Evolutionary conservation across 2,113 vertebrate genomes (phyloP), one percentile per base, ranked within the genome.

Genomic region (Dicrurus megarhynchus): DNA sequence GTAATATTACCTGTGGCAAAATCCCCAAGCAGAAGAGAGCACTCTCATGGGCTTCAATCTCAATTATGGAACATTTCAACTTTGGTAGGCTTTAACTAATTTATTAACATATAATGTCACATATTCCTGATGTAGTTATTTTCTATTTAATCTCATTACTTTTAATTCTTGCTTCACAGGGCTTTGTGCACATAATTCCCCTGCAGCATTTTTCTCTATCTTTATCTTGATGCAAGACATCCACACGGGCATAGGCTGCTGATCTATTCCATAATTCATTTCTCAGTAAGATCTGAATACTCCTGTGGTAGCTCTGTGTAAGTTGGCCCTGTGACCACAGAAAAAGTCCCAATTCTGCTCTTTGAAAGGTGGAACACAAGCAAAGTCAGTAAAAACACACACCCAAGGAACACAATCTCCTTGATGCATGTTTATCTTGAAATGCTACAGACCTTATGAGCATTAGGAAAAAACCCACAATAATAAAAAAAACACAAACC

Each of bases 51-150:
- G 35, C 70, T 94, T 96, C 65, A 67, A 23, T 78, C 68, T 95
- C 92, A 96, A 92, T 84, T 95, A 69, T 49, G 86, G 76, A 97
- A 91, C 27, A 96, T 78, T 92, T 93, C 94, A 96, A 76, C 87
- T 95, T 93, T 52, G 93, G 76, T 60, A 88, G 70, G 81, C 75
- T 95, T 97, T 97, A 97, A 97, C 97, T 96, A 97, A 97, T 92
- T 96, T 86, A 95, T 69, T 96, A 96, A 90, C 87, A 27, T 37
- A 26, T 35, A 57, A 23, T 35, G 16, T 17, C 26, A 8, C n/a
- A 94, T 82, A 90, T 94, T 95, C 93, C 79, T 89, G 92, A 95
- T 94, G 87, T 92, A 95, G 77, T 93, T 97, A 96, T 97, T 97
- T 97, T 96, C 89, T 86, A 23, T 77, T 90, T 97, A 96, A 96